Evolutionary conservation across 2,797 vertebrate genomes (phyloP), one percentile per base, ranked within the genome.

Genomic region (Chelon auratus): DNA sequence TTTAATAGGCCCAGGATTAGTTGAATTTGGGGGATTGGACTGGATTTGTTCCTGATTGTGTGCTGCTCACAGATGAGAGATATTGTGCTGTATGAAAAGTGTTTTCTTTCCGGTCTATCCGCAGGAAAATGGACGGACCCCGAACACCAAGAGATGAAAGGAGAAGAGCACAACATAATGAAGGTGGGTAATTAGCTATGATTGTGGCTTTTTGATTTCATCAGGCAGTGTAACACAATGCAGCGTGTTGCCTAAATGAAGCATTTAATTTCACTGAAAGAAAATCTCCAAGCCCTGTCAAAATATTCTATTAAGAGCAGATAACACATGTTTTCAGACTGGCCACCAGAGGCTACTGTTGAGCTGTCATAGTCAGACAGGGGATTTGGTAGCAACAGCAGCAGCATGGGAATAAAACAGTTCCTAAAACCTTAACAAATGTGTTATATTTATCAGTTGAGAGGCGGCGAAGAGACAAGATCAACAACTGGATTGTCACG

Each of bases 401-500:
- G 45, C n/a, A 48, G 7, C 30, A 5, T 8, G 30, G 30, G 30
- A 33, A 7, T 33, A 33, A 33, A 33, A 33, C 30, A 33, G 30
- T 33, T 33, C 30, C 7, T 8, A 33, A 33, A 33, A 33, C 30
- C 5, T 8, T 17, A 37, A 30, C 14, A 60, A 26, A 9, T 36
- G 4, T 22, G 14, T 24, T 10, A 58, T 8, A 22, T 56, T 42
- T 17, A 62, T 43, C 87, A 97, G 96, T 97, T 72, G 97, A 98
- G 90, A 93, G 96, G 89, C 92, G 97, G 67, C 92, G 97, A 77
- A 94, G 97, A 91, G 97, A 98, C 93, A 98, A 97, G 91, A 98
- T 98, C 89, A 97, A 98, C 93, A 98, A 97, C 93, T 97, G 97
- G 97, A 98, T 97, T 0, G 96, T 97, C 82, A 96, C 96, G 0